phyloP scores from a whole-genome alignment of 2,888 invertebrate genomes.

The Ennomos fuscantarius region DNA sequence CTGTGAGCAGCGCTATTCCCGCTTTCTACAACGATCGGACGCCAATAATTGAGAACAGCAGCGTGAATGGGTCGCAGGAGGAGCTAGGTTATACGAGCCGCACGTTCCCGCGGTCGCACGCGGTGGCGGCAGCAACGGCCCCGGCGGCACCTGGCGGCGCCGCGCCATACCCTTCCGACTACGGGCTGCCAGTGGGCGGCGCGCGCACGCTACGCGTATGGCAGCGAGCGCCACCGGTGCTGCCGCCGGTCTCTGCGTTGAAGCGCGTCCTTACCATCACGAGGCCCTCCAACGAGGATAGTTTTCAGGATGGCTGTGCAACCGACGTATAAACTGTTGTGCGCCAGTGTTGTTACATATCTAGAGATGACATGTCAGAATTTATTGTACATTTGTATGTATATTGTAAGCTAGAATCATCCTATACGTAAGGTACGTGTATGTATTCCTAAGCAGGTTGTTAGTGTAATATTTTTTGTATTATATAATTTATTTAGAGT shows the following conservation, averaged over 20 bases:
- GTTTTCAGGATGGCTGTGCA: conserved; percentile 96
- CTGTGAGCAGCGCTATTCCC: conserved; percentile 83
- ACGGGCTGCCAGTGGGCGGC: conserved; percentile 89
- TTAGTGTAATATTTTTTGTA: conserved; percentile 83
- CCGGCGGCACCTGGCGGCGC: conserved; percentile 85
- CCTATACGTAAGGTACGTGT: conserved; percentile 69
- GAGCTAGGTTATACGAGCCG: conserved; percentile 87
- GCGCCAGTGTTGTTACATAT: conserved; percentile 55
- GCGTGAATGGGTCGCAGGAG: conserved; percentile 85
- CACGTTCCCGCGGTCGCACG: conserved; percentile 85
- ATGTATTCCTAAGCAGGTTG: conserved; percentile 68
- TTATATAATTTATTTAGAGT: conserved; percentile 83
- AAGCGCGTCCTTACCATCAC: conserved; percentile 93
- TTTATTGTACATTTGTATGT: conserved; percentile 61
- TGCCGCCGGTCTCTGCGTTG: conserved; percentile 93
- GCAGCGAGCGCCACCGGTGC: conserved; percentile 94
- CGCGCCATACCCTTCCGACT: conserved; percentile 90
- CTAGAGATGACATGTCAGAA: conserved; percentile 59
- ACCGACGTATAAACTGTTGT: conserved; percentile 90
- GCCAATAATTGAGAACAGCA: conserved; percentile 88
- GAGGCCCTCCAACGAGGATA: conserved; percentile 95
- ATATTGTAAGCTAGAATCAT: conserved; percentile 61
- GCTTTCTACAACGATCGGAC: conserved; percentile 90
- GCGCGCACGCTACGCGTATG: conserved; percentile 94
- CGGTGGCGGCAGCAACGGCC: conserved; percentile 51